phyloP scores from a whole-genome alignment of 1,140 invertebrate genomes.

The Drosophila trapezifrons region DNA sequence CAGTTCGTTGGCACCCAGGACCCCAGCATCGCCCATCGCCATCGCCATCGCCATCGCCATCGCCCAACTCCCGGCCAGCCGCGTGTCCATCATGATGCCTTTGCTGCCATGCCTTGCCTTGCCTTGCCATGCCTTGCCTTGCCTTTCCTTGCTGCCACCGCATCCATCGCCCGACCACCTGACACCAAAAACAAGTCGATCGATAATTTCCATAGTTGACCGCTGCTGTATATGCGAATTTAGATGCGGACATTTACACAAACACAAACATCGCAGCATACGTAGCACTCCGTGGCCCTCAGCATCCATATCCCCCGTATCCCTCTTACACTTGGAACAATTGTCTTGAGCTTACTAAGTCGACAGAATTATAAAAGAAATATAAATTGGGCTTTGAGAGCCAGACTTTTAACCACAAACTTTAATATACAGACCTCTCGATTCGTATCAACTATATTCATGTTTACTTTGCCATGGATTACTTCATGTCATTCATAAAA shows the following conservation, averaged over 20 bases:
- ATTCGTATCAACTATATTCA: too few species aligned
- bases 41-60: conserved; percentile 22
- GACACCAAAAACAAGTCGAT: conserved; percentile 84
- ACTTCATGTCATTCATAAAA: too few species aligned
- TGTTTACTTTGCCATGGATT: too few species aligned
- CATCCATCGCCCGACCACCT: conserved; percentile 81
- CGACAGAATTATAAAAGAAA: not conserved
- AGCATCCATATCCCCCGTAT: conserved; percentile 34
- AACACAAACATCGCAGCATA: conserved; percentile 64
- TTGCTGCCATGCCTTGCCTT: conserved; percentile 35
- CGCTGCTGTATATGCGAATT: conserved; percentile 84
- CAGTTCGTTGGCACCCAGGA: conserved; percentile 55
- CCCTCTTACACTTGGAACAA: conserved; percentile 19
- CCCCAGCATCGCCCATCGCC: conserved; percentile 23
- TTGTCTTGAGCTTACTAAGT: not conserved
- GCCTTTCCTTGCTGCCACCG: conserved; percentile 58
- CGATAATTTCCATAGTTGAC: conserved; percentile 84
- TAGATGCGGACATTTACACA: conserved; percentile 82
- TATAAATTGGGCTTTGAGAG: not conserved
- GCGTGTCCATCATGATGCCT: conserved; percentile 77
- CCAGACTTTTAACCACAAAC: too few species aligned
- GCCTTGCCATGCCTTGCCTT: conserved; percentile 19
- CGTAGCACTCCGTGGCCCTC: conserved; percentile 40
- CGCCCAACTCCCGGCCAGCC: conserved; percentile 51
- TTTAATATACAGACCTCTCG: too few species aligned